Conservation (phyloP, 1,140 invertebrate species). For the Bombus waltoni region DNA sequence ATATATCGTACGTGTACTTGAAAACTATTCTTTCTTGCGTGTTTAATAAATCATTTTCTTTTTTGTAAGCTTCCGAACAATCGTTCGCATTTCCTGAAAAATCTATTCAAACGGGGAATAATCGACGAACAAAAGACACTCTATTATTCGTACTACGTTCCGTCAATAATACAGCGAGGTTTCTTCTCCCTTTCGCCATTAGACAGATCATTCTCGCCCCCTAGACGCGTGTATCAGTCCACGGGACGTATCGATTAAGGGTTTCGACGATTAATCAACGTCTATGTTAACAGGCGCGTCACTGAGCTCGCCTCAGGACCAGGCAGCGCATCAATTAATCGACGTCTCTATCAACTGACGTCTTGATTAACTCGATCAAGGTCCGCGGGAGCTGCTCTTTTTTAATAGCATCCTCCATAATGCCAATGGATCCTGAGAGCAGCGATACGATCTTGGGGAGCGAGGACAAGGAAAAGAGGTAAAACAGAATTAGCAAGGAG, state of each 20-base stretch:
- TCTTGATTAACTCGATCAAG: conserved; percentile 52
- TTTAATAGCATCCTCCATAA: background rate
- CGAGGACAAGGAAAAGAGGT: background rate
- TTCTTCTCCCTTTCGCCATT: conserved; percentile 17
- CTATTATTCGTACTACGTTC: background rate
- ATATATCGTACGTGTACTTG: too few species aligned
- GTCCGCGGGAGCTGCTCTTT: background rate
- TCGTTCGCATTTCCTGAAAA: background rate
- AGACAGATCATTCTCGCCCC: conserved; percentile 45
- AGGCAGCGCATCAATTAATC: conserved; percentile 47
- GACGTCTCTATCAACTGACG: conserved; percentile 55
- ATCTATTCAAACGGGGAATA: too few species aligned
- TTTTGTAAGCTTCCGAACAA: background rate
- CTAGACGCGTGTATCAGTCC: conserved; percentile 32
- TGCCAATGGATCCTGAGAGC: too few species aligned
- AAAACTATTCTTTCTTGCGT: too few species aligned
- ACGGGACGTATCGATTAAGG: conserved; percentile 46
- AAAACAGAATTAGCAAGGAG: background rate
- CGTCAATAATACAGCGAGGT: background rate
- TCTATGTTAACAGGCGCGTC: conserved; percentile 51
- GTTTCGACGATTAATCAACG: conserved; percentile 52
- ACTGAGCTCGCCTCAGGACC: conserved; percentile 29
- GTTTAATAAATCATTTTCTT: background rate
- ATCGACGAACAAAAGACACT: too few species aligned
- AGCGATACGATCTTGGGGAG: background rate